Base-by-base conservation (phyloP, 2,797 vertebrate genomes). In the Cheirogaleus major region DNA sequence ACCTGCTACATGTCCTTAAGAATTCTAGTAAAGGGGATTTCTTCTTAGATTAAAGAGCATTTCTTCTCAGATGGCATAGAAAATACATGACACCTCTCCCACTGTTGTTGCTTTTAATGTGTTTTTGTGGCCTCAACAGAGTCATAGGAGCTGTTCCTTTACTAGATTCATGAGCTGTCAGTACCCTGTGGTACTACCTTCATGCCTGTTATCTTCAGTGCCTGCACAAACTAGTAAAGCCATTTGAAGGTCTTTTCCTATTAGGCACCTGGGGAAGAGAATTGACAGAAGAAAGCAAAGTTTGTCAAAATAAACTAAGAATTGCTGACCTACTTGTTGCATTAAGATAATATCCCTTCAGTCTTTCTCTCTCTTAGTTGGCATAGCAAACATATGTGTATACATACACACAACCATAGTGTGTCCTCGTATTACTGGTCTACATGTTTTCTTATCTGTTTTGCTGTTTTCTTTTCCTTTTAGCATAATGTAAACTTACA, bases 241-340 rank as follows among this genome's bases (percentile, higher is more conserved):
- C 17, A 13, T 69, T 79, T 89, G 57, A 76, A 61, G 20, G 55
- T 92, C 13, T 82, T n/a, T 75, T 85, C 32, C 13, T 61, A 4
- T 59, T 73, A n/a, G 2, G 38, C 7, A 25, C 27, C 25, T 14
- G 4, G 38, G 67, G 30, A 81, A 93, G 43, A 61, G 35, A 93
- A 88, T 23, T 93, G 41, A 92, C 48, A 87, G 48, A 95, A 73
- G 15, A 82, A 84, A 48, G 35, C 22, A 57, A 6, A 57, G 25
- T 70, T 70, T 96, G 25, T 73, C 18, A 79, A 61, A 94, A 86
- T 65, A 78, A 95, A 83, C 70, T 67, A 22, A 70, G 20, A n/a
- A 88, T 12, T 72, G 20, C 23, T 96, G 41, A 69, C 43, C 78
- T 79, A 61, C 15, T 82, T 95, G 35, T 35, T 88, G 52, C n/a